These are phyloP conservation scores for Syngnathoides biaculeatus DNA, from an alignment of 2,113 vertebrate genomes.

Conservation along the genomic window DNA sequence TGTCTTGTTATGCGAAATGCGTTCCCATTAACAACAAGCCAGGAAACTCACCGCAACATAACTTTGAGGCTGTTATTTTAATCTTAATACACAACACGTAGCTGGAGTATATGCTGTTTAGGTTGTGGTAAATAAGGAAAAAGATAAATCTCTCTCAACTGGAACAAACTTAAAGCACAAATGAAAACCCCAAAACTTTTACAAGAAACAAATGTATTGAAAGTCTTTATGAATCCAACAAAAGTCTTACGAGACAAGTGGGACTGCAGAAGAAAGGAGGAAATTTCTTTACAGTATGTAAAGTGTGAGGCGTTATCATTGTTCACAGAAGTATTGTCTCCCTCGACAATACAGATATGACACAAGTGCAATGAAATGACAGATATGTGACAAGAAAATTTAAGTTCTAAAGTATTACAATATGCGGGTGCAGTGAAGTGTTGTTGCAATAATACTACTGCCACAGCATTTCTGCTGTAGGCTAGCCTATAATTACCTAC, in stretches of 20 bases:
- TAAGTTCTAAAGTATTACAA: constrained; percentile 22
- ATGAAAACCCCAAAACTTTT: background rate
- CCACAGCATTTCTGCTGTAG: constrained; percentile 42
- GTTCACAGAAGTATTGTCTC: background rate
- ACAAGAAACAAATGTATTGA: background rate
- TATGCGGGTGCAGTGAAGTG: constrained; percentile 21
- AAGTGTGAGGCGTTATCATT: background rate
- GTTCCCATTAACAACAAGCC: too few relatives aligned
- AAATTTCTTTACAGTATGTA: background rate
- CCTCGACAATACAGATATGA: constrained; percentile 4
- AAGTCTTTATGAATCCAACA: background rate
- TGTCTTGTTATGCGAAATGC: too few relatives aligned
- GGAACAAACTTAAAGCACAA: too few relatives aligned
- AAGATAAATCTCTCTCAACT: background rate
- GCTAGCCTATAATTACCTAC: constrained; percentile 54
- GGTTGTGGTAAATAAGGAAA: background rate
- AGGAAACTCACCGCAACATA: too few relatives aligned
- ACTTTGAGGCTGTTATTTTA: background rate
- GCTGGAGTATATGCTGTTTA: background rate
- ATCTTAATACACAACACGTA: background rate
- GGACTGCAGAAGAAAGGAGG: background rate
- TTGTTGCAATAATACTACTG: constrained; percentile 31
- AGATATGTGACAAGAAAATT: constrained; percentile 11
- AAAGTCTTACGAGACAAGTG: background rate
- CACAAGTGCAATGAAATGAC: constrained; percentile 7